These are phyloP conservation scores for Pseudorhombus dupliciocellatus DNA, from an alignment of 2,113 vertebrate species.

Conservation along the genomic window DNA sequence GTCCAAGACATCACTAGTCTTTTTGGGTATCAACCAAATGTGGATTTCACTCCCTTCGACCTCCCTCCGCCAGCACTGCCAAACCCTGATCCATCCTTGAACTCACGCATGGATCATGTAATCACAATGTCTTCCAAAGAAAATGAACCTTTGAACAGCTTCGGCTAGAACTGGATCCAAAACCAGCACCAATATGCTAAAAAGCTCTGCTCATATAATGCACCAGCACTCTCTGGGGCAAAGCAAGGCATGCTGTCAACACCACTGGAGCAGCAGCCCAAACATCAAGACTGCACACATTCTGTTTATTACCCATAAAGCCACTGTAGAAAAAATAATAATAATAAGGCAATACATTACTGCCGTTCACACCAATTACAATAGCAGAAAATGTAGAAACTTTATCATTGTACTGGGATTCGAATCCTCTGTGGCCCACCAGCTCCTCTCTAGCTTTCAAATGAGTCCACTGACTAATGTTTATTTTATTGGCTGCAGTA, in stretches of 20 bases:
- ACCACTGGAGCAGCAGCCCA: constrained; percentile 30
- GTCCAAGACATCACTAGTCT: background rate
- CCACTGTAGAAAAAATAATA: constrained; percentile 15
- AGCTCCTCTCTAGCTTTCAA: constrained; percentile 10
- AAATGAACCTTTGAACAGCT: constrained; percentile 10
- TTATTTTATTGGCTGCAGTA: constrained; percentile 49
- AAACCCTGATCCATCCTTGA: background rate
- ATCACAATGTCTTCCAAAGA: constrained; percentile 6
- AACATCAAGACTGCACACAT: constrained; percentile 31
- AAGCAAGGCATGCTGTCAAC: constrained; percentile 37
- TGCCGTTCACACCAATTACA: constrained; percentile 23
- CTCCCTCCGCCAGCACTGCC: background rate
- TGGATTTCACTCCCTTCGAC: background rate
- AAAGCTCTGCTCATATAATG: constrained; percentile 6
- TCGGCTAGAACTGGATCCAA: constrained; percentile 19
- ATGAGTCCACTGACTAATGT: constrained; percentile 23
- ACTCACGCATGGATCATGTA: background rate
- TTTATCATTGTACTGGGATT: constrained; percentile 25
- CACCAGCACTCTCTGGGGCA: constrained; percentile 5
- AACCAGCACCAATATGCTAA: constrained; percentile 9
- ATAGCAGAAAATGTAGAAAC: constrained; percentile 36
- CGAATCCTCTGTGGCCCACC: constrained; percentile 19
- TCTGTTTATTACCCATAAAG: constrained; percentile 60
- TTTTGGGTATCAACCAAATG: constrained; percentile 9
- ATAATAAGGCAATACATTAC: constrained; percentile 20